Evolutionary conservation across 2,797 vertebrate species (phyloP).

Genomic region (Florisuga fusca): DNA sequence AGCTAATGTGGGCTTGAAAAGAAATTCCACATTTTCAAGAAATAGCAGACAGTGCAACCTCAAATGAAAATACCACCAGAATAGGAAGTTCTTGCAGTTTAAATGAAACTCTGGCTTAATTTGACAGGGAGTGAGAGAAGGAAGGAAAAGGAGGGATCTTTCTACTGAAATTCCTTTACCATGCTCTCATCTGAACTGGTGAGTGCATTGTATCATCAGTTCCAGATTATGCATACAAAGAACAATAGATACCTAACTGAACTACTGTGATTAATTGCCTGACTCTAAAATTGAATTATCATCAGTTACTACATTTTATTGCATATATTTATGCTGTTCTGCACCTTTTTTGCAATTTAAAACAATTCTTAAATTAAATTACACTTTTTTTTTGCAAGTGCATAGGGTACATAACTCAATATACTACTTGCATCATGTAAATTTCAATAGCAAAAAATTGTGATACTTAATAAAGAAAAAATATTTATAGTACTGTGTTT

Average conservation of each 20-base stretch:
- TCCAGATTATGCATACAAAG: background rate
- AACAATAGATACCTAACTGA: background rate
- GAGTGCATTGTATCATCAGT: background rate
- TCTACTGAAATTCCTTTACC: background rate
- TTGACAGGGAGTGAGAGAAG: background rate
- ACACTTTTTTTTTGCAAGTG: background rate
- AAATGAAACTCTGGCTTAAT: background rate
- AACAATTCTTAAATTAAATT: constrained; percentile 30
- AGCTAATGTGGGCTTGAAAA: background rate
- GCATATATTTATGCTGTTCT: background rate
- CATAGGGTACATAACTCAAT: background rate
- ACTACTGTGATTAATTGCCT: background rate
- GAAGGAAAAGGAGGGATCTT: background rate
- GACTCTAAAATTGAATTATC: constrained; percentile 41
- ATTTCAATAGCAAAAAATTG: constrained; percentile 35
- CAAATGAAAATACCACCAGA: background rate
- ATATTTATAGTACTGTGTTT: background rate
- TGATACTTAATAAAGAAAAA: background rate
- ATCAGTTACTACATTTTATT: background rate
- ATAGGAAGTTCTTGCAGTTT: background rate
- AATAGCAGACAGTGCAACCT: background rate
- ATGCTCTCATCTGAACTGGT: background rate
- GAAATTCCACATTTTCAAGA: background rate
- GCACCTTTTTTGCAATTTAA: background rate
- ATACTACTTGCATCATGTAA: background rate